Evolutionary conservation across 1,140 invertebrate species (phyloP).

Genomic region (Sitobion miscanthi): DNA sequence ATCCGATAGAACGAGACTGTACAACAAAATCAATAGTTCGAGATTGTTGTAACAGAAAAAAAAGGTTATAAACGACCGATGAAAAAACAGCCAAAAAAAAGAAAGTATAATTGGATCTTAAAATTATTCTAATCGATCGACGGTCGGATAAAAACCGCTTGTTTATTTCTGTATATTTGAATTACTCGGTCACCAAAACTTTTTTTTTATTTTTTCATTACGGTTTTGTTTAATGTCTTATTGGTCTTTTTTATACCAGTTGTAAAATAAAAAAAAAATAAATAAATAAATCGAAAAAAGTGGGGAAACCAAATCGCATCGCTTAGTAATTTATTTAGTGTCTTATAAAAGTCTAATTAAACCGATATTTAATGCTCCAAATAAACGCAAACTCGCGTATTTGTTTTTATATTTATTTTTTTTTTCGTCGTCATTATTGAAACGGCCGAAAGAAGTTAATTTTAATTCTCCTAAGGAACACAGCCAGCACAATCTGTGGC

Average conservation of each 20-base stretch:
- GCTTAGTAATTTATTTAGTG: slow-evolving; percentile 41
- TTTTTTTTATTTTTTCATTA: slow-evolving; percentile 6
- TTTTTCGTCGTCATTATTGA: not conserved
- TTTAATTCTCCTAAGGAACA: not conserved
- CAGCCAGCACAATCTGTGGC: not conserved
- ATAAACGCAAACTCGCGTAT: not conserved
- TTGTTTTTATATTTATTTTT: not conserved
- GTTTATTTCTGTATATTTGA: slow-evolving; percentile 13
- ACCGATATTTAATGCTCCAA: slow-evolving; percentile 34
- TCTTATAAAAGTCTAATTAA: slow-evolving; percentile 42
- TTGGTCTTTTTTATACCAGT: not conserved
- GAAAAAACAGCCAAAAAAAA: not conserved
- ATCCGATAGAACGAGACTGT: not conserved
- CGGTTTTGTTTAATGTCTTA: not conserved
- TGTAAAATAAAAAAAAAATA: not conserved
- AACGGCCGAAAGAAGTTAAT: not conserved
- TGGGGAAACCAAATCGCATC: not conserved
- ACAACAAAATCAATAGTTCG: not conserved
- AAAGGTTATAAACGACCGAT: not conserved
- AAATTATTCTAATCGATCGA: slow-evolving; percentile 44
- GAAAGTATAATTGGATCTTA: not conserved
- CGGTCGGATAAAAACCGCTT: not conserved
- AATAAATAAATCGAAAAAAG: not conserved
- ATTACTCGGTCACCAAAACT: slow-evolving; percentile 12
- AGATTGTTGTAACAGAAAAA: not conserved